These are phyloP conservation scores for Haliclystus octoradiatus DNA, from an alignment of 30 jellyfish, hydroid and myxozoan species.

Conservation along the genomic window DNA sequence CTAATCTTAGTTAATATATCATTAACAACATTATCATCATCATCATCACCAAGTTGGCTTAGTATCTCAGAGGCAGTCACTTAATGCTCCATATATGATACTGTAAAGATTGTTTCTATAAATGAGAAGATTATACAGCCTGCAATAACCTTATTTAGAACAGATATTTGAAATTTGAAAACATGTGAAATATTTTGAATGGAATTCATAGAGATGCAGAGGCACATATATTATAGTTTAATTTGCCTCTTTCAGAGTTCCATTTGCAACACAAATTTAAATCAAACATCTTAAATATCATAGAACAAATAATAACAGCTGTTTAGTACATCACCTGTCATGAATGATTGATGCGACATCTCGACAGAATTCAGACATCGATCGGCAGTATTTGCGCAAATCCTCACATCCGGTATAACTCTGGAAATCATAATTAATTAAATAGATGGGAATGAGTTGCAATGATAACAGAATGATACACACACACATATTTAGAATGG, in stretches of 20 bases:
- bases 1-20: not conserved
- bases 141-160: not conserved
- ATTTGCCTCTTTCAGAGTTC: no score
- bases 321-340: constrained; percentile 90
- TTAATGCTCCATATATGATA: no score
- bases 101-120: no score
- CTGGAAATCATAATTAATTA: constrained; percentile 34
- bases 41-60: not conserved
- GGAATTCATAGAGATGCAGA: no score
- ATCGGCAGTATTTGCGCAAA: constrained; percentile 47
- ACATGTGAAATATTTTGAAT: no score
- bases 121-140: not conserved
- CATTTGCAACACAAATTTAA: no score
- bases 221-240: no score
- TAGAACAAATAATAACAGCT: no score
- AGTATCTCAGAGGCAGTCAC: not conserved
- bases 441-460: no score
- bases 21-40: not conserved
- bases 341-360: constrained; percentile 54
- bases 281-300: no score
- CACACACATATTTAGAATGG: no score
- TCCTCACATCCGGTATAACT: constrained; percentile 75
- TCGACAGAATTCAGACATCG: constrained; percentile 67
- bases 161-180: not conserved
- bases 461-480: no score